phyloP scores from a whole-genome alignment of 2,797 vertebrate species.

The Squalus acanthias region DNA sequence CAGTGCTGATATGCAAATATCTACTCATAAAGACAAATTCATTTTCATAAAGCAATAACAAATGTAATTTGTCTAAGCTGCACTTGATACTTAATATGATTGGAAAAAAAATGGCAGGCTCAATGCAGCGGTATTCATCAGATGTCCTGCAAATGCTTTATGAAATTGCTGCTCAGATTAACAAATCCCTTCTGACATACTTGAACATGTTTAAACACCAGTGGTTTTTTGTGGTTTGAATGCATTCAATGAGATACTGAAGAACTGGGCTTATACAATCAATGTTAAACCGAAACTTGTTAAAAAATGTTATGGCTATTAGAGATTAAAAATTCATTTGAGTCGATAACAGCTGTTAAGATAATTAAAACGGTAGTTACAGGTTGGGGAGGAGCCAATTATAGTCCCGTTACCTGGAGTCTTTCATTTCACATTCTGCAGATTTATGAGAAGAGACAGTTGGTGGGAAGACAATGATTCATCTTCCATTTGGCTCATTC shows the following conservation, averaged over 20 bases:
- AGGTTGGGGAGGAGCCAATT: constrained; percentile 28
- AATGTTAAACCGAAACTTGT: constrained; percentile 25
- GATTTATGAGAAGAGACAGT: constrained; percentile 18
- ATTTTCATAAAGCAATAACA: constrained; percentile 58
- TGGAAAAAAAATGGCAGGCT: neutral
- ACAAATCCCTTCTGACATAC: neutral
- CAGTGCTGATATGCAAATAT: constrained; percentile 62
- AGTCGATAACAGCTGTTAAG: constrained; percentile 22
- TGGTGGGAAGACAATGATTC: constrained; percentile 32
- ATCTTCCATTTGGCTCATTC: constrained; percentile 11
- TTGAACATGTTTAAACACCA: constrained; percentile 10
- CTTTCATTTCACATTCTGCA: constrained; percentile 26
- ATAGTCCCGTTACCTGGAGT: constrained; percentile 3
- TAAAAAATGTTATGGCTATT: constrained; percentile 8
- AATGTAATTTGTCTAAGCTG: constrained; percentile 44
- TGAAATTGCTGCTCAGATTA: constrained; percentile 4
- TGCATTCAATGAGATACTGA: neutral
- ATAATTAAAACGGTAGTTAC: constrained; percentile 16
- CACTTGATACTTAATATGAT: neutral
- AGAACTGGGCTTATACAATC: neutral
- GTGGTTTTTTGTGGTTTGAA: neutral
- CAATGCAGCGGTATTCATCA: neutral
- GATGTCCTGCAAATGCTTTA: constrained; percentile 26
- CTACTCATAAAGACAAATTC: constrained; percentile 61
- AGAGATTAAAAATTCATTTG: constrained; percentile 35